Evolutionary conservation across 2,797 vertebrate species (phyloP).

Genomic region (Macropodus opercularis): DNA sequence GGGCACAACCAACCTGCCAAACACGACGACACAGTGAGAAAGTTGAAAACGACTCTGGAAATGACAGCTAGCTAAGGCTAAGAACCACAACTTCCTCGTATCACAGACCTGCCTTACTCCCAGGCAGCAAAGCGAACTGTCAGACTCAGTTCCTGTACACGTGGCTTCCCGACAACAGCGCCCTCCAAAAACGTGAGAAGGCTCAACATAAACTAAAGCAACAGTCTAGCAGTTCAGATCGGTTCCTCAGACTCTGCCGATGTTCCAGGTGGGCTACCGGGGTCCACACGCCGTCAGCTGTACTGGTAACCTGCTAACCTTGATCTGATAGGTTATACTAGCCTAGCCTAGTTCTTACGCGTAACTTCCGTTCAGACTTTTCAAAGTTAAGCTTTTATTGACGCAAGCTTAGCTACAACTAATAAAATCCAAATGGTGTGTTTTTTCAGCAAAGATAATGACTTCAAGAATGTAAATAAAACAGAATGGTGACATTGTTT

Average conservation of each 20-base stretch:
- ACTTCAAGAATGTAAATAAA: too few species aligned
- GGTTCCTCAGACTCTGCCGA: fast-evolving
- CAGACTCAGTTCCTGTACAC: constrained; percentile 72
- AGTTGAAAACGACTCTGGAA: background rate
- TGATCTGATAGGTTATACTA: background rate
- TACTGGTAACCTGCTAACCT: constrained; percentile 7
- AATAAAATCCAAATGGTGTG: too few species aligned
- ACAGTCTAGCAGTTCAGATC: fast-evolving
- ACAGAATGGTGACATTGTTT: too few species aligned
- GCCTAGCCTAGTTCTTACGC: fast-evolving
- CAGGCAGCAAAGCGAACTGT: constrained; percentile 28
- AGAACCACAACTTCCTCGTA: constrained; percentile 15
- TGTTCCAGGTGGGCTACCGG: background rate
- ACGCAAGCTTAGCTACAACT: too few species aligned
- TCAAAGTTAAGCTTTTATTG: constrained; percentile 35
- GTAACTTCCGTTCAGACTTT: constrained; percentile 15
- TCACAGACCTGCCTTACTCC: constrained; percentile 21
- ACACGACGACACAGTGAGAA: background rate
- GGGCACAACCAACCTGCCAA: constrained; percentile 13
- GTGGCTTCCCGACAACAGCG: constrained; percentile 59
- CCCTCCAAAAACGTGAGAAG: background rate
- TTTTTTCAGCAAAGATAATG: too few species aligned
- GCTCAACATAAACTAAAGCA: background rate
- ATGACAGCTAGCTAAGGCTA: background rate
- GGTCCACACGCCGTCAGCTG: background rate